Base-by-base conservation (phyloP, 2,888 invertebrate genomes). In the Agonopterix heracliana region DNA sequence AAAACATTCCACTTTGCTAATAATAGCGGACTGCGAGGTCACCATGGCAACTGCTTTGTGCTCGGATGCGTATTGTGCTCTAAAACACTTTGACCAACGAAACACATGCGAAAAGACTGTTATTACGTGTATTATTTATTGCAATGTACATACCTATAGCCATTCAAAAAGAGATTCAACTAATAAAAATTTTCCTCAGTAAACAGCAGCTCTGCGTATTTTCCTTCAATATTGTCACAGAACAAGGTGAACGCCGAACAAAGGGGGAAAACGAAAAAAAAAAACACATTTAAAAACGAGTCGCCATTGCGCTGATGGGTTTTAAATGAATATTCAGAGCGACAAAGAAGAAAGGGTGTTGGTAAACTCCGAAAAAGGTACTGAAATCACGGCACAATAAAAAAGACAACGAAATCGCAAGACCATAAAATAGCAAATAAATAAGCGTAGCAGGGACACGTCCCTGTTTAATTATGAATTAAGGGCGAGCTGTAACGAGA, bases 391-490 rank as follows among this genome's bases (percentile, higher is more conserved):
- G 57, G 63, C 63, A 60, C 60, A 72, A 13, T 41, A 74, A 78
- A 26, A 26, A 77, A 73, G 68, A 61, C 61, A 52, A 62, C 71
- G 72, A 75, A 77, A 83, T 84, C 71, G 78, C 71, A 73, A 78
- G 78, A 76, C 77, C 81, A 81, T 81, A 80, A 83, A 82, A 83
- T 80, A 77, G 74, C 76, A 81, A 82, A 83, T 81, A 85, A 86
- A 86, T 83, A 83, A 83, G 73, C 74, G 74, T 66, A 65, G 65
- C 66, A 69, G 78, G 78, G 83, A 79, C 81, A 80, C 74, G 80
- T 78, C 78, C 78, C 81, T 83, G 80, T 84, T 88, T 87, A 86
- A 87, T 87, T 87, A 86, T 87, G 85, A 87, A 86, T 85, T 84
- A 87, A 77, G 81, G 81, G 71, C 76, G 71, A 67, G 72, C 78